Base-by-base conservation (phyloP, 2,888 invertebrate species). In the Ormyrus labotus region DNA sequence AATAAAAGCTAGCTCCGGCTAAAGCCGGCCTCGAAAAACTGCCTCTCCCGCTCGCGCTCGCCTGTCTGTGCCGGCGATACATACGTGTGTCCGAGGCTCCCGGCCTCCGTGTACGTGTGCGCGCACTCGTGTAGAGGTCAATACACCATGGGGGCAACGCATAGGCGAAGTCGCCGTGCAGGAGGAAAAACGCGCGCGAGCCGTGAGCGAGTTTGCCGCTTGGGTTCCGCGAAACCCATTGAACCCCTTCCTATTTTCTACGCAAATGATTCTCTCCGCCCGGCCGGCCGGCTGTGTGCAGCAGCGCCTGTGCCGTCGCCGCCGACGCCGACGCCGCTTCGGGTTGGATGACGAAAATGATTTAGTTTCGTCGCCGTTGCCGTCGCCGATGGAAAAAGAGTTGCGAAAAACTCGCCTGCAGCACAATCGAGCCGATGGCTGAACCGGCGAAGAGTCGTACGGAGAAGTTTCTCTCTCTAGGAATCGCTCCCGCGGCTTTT, bases 271-370 rank as follows among this genome's bases (percentile, higher is more conserved):
- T 81, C 55, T 58, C 34, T 34, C 34, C 2, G 34, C 34, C 34
- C 19, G 19, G 1, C 34, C 34, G 34, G 34, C 34, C 34, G 34
- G 34, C 34, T 34, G 34, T 34, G 34, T 34, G 34, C 34, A 34
- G 34, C 34, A 34, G 80, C 71, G 47, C 48, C n/a, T 48, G n/a
- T 51, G 58, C 6, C 10, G 2, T 5, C 10, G 34, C 7, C 53
- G 68, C 60, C 61, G 63, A 1, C 19, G 19, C 4, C 34, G 34
- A 7, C 53, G 68, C 60, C 61, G 63, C 67, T 77, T 72, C 72
- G 47, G 70, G 76, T 72, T 76, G 76, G 76, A 80, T 72, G 80
- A 80, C 72, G 72, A 80, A 80, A 80, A 80, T 80, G 65, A 78
- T 71, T 81, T 74, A 13, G 72, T 71, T 77, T 63, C 34, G 60